Percentiles rank a stretch among this genome's conserved stretches.
Evolutionary conservation across 2,113 vertebrate genomes (phyloP).

Genomic region (Gallinago media): DNA sequence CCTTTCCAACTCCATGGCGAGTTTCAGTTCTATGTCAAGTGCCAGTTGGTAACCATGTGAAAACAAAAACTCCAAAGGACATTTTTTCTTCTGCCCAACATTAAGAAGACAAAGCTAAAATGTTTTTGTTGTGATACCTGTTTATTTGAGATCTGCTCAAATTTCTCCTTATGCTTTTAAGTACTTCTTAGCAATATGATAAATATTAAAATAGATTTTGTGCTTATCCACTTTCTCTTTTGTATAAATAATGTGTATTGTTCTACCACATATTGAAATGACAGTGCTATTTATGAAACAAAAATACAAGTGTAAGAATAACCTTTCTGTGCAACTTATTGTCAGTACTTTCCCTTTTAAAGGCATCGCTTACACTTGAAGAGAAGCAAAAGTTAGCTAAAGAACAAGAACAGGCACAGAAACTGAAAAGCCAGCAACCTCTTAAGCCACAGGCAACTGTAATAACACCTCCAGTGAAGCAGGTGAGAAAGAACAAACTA

Average conservation of each 20-base stretch:
- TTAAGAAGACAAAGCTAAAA: neutral
- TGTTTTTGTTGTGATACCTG: neutral
- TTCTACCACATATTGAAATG: neutral
- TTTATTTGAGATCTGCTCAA: neutral
- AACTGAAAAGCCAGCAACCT: slow-evolving; percentile 93
- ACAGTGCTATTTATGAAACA: neutral
- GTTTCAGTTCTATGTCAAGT: neutral
- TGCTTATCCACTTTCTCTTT: neutral
- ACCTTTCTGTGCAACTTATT: neutral
- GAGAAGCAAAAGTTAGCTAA: slow-evolving; percentile 97
- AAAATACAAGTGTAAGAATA: neutral
- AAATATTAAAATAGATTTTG: neutral
- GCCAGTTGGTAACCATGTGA: neutral
- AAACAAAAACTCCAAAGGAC: neutral
- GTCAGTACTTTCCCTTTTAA: neutral
- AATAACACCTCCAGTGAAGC: slow-evolving; percentile 76
- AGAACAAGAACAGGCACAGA: slow-evolving; percentile 96
- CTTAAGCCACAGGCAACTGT: slow-evolving; percentile 86
- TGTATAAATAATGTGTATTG: neutral
- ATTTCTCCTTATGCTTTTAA: neutral
- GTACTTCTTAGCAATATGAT: neutral
- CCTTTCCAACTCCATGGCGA: neutral
- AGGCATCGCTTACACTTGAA: slow-evolving; percentile 95
- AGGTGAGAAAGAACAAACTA: slow-evolving; percentile 65
- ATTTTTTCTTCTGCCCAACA: neutral